Conservation (phyloP, 2,113 vertebrate genomes). For the Prunella himalayana region DNA sequence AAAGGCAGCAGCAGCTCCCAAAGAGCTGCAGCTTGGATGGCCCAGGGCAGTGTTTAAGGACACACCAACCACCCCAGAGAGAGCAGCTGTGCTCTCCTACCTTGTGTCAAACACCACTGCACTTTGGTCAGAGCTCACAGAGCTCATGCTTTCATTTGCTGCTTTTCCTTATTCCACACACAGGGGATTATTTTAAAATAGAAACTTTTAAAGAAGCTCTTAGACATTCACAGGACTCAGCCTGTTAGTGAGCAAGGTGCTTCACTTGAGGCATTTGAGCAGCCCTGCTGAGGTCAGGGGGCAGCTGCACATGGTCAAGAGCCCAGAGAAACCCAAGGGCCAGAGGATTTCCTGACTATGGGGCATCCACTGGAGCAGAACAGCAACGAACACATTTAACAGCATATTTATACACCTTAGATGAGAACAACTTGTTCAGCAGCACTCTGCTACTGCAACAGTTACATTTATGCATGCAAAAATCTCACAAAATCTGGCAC, state of each 20-base stretch:
- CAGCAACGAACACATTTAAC: background rate
- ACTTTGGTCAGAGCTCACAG: background rate
- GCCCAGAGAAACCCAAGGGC: background rate
- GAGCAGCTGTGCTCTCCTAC: background rate
- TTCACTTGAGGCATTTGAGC: background rate
- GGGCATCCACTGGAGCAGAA: background rate
- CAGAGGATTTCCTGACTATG: background rate
- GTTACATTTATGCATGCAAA: background rate
- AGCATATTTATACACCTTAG: background rate
- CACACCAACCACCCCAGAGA: background rate
- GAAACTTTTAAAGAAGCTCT: background rate
- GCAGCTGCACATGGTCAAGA: background rate
- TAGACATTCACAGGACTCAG: background rate
- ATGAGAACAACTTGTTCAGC: constrained; percentile 18
- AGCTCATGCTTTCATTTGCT: background rate
- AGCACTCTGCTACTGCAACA: background rate
- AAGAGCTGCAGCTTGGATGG: background rate
- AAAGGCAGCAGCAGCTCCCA: background rate
- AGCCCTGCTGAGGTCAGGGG: background rate
- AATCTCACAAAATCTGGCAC: background rate
- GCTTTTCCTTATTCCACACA: background rate
- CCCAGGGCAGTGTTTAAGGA: background rate
- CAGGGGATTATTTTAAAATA: background rate
- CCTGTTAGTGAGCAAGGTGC: background rate
- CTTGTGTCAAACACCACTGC: background rate